These are phyloP conservation scores for Strigamia crassipes DNA, from an alignment of 2,888 invertebrate species.

Conservation along the genomic window DNA sequence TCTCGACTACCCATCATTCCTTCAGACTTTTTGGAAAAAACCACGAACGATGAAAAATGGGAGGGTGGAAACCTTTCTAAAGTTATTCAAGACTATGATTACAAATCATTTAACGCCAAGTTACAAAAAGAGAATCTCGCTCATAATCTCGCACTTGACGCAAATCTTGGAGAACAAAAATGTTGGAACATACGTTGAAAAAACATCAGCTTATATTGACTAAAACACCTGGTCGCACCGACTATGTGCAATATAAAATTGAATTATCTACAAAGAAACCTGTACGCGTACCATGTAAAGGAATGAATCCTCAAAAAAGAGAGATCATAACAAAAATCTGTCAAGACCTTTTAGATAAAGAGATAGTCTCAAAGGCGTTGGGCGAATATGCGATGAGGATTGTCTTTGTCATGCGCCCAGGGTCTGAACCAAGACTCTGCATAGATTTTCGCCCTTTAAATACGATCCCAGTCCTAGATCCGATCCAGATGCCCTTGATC, in stretches of 20 bases:
- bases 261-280: neutral
- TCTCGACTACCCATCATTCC: no score
- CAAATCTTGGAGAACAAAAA: no score
- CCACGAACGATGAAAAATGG: no score
- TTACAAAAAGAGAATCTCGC: no score
- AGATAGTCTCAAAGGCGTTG: neutral
- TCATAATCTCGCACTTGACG: no score
- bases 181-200: no score
- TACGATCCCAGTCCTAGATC: neutral
- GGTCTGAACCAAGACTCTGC: neutral
- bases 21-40: no score
- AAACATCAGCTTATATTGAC: no score
- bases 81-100: no score
- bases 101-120: no score
- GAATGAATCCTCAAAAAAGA: neutral
- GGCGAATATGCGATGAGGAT: neutral
- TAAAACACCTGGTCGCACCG: neutral
- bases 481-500: neutral
- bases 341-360: neutral
- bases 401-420: neutral
- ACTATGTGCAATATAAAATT: neutral
- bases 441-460: neutral
- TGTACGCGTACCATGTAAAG: neutral
- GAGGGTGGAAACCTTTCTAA: no score
- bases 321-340: neutral